Percentiles rank a stretch among this genome's conserved stretches.
Conservation (phyloP, 2,888 invertebrate species). For the Chloroclystis v-ata region DNA sequence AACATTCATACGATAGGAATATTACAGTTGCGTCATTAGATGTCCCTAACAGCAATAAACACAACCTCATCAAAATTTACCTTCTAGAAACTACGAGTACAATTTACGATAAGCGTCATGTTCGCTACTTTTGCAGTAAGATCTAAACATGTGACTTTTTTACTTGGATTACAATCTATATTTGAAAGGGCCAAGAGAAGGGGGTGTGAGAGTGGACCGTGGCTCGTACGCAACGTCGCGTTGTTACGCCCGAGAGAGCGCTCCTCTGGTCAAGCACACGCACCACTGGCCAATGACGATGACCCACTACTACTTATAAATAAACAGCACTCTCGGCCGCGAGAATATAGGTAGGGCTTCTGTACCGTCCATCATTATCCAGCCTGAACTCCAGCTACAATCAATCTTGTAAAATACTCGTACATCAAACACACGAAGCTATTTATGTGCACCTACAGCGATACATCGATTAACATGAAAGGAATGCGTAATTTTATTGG, state of each 20-base stretch:
- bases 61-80: too few species aligned
- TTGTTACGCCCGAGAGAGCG: slow-evolving; percentile 54
- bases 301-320: slow-evolving; percentile 54
- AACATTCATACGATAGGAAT: too few species aligned
- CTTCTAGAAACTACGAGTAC: too few species aligned
- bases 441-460: slow-evolving; percentile 28
- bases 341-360: slow-evolving; percentile 9
- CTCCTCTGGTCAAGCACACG: slow-evolving; percentile 50
- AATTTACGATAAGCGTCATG: too few species aligned
- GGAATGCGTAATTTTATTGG: slow-evolving; percentile 32
- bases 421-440: slow-evolving; percentile 27
- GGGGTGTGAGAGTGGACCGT: slow-evolving; percentile 16
- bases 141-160: background rate
- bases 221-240: slow-evolving; percentile 33
- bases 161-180: slow-evolving; percentile 11
- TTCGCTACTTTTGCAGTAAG: too few species aligned
- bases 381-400: slow-evolving; percentile 13
- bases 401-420: slow-evolving; percentile 23
- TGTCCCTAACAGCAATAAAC: too few species aligned
- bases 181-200: slow-evolving; percentile 17
- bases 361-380: slow-evolving; percentile 21
- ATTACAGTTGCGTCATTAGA: too few species aligned
- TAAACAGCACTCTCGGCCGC: slow-evolving; percentile 37
- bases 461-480: slow-evolving; percentile 32
- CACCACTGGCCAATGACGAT: slow-evolving; percentile 54